phyloP scores from a whole-genome alignment of 2,113 vertebrate species.

The Jacana jacana region DNA sequence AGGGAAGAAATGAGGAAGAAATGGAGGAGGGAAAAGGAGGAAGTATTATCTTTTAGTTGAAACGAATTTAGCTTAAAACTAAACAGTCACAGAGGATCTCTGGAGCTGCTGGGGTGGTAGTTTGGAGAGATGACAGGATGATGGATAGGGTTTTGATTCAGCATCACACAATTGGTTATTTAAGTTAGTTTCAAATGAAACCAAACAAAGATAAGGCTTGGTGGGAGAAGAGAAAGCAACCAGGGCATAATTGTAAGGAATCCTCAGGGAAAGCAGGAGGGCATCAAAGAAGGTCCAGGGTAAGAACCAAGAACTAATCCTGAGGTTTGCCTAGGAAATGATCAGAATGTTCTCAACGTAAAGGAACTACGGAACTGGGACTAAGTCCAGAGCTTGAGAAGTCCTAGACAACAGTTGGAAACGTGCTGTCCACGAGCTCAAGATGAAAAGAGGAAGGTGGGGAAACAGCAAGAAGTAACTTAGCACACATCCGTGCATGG shows the following conservation, averaged over 20 bases:
- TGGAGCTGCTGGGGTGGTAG: background rate
- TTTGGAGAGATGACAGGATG: background rate
- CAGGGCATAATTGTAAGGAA: background rate
- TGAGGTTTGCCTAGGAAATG: background rate
- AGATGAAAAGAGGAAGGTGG: background rate
- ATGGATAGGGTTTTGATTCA: background rate
- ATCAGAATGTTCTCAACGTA: background rate
- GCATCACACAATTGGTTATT: background rate
- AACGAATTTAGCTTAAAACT: background rate
- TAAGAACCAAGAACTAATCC: background rate
- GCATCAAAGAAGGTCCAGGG: background rate
- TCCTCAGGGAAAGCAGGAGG: background rate
- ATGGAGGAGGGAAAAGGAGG: background rate
- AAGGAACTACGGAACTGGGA: background rate
- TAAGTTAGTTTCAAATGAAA: conserved; percentile 6
- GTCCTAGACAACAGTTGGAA: background rate
- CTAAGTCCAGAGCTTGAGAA: background rate
- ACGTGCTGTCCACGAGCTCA: background rate
- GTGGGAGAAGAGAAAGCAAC: background rate
- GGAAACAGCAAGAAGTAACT: background rate
- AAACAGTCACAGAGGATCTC: background rate
- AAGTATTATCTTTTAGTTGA: background rate
- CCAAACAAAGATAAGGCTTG: background rate
- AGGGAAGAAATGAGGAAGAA: background rate
- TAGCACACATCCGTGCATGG: accelerated